Base-by-base conservation (phyloP, 2,888 invertebrate species). In the Galerucella calmariensis region DNA sequence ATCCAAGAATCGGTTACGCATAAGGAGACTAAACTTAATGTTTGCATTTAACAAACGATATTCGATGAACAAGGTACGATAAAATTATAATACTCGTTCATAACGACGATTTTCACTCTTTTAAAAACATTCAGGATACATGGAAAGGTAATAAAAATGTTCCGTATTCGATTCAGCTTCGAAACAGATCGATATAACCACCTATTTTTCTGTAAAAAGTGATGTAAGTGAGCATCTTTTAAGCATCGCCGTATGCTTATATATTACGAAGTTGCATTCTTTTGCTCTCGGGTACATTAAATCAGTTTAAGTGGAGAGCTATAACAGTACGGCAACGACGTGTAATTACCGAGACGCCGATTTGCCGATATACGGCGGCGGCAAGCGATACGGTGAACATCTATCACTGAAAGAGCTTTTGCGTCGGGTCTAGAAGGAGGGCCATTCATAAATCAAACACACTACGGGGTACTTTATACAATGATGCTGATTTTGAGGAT, bases 371-470 rank as follows among this genome's bases (percentile, higher is more conserved):
- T 73, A 77, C 66, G 69, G 63, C 63, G 46, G 44, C 44, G n/a
- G 20, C 35, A 44, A 46, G 72, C 81, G 82, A 83, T 80, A 81
- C 81, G 80, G 77, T 76, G 78, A 78, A 79, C 82, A 82, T 82
- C 81, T 81, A 82, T 82, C 83, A 83, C 78, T 74, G 67, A 78
- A 66, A 76, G 79, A 77, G 77, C 78, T 77, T 81, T 79, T 75
- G 77, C 77, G 79, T 75, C 78, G 80, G 76, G 79, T 75, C 78
- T 75, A 68, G 80, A 81, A 82, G 81, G 81, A 81, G 80, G 80
- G 79, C 80, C 81, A 78, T 79, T 78, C 82, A 82, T 83, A 83
- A 82, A 83, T 83, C 83, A 82, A 83, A 82, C 77, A 75, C 78
- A 48, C 20, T 20, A 51, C 51, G n/a, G 51, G 51, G 51, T 51